phyloP scores from a whole-genome alignment of 1,140 invertebrate genomes.

The Orius insidiosus region DNA sequence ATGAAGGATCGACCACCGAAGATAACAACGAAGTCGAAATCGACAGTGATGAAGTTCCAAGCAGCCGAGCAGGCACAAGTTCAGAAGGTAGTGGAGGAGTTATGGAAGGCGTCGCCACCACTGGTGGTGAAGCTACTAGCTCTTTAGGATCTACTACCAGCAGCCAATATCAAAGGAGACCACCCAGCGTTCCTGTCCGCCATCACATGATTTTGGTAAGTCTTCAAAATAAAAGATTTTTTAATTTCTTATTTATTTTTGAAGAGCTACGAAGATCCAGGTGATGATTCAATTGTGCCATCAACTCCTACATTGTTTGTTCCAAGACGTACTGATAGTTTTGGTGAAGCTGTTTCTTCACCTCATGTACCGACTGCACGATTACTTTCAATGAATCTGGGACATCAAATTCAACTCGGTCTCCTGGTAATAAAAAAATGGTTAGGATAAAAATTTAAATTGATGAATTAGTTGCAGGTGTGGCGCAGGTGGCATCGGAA shows the following conservation, averaged over 20 bases:
- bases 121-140: conserved; percentile 20
- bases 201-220: conserved; percentile 28
- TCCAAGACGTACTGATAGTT: conserved; percentile 67
- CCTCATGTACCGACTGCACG: conserved; percentile 53
- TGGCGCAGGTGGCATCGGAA: conserved; percentile 35
- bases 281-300: conserved; percentile 77
- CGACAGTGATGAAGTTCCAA: conserved; percentile 20
- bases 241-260: not conserved
- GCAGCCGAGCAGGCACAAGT: conserved; percentile 8
- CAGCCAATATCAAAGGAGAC: conserved; percentile 21
- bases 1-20: conserved; percentile 24
- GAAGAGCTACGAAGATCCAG: conserved; percentile 41
- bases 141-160: conserved; percentile 34
- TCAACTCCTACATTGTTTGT: conserved; percentile 75
- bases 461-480: conserved; percentile 18
- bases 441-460: not conserved
- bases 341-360: conserved; percentile 82
- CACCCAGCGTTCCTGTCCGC: conserved; percentile 19
- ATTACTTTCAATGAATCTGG: conserved; percentile 47
- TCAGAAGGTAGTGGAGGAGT: conserved; percentile 16
- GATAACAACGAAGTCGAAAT: conserved; percentile 50
- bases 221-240: conserved; percentile 2
- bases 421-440: not conserved
- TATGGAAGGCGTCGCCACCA: conserved; percentile 12
- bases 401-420: not conserved